Evolutionary conservation across 92 coral and sea anemone species (phyloP).

Genomic region (Meandrina meandrites): DNA sequence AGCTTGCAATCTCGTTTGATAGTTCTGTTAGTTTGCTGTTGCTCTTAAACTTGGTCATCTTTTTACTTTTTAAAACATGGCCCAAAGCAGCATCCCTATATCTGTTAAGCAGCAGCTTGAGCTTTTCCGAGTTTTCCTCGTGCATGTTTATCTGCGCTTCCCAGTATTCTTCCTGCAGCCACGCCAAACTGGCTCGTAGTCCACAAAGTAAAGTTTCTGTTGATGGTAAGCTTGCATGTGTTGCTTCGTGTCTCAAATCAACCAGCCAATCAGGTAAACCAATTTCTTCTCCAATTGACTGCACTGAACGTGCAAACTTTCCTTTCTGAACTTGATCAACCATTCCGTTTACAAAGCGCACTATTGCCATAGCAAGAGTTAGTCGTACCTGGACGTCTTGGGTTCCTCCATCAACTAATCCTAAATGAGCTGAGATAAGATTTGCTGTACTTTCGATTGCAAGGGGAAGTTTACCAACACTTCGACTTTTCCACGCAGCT

Average conservation of each 20-base stretch:
- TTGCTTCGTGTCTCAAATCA: conserved; percentile 93
- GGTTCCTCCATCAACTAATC: conserved; percentile 27
- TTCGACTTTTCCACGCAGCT: conserved; percentile 90
- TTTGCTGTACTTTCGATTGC: conserved; percentile 87
- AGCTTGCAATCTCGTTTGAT: conserved; percentile 48
- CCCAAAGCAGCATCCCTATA: conserved; percentile 39
- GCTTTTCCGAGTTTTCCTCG: conserved; percentile 57
- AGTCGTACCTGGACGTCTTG: conserved; percentile 47
- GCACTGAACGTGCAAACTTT: conserved; percentile 91
- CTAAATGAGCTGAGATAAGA: conserved; percentile 72
- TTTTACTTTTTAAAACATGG: conserved; percentile 48
- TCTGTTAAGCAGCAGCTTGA: conserved; percentile 44
- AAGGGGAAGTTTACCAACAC: conserved; percentile 83
- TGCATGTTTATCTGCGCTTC: conserved; percentile 79
- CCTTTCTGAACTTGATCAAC: conserved; percentile 90
- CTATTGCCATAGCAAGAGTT: conserved; percentile 88
- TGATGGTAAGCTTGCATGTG: conserved; percentile 89
- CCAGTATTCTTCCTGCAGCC: conserved; percentile 92
- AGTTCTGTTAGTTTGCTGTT: conserved; percentile 42
- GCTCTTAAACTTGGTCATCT: conserved; percentile 40
- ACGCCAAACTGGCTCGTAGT: conserved; percentile 66
- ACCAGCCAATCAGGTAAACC: conserved; percentile 98
- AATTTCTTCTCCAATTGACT: conserved; percentile 91
- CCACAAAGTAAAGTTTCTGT: conserved; percentile 78
- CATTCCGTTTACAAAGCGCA: conserved; percentile 94